These are phyloP conservation scores for Poicephalus gulielmi DNA, from an alignment of 2,113 vertebrate species.

Conservation along the genomic window DNA sequence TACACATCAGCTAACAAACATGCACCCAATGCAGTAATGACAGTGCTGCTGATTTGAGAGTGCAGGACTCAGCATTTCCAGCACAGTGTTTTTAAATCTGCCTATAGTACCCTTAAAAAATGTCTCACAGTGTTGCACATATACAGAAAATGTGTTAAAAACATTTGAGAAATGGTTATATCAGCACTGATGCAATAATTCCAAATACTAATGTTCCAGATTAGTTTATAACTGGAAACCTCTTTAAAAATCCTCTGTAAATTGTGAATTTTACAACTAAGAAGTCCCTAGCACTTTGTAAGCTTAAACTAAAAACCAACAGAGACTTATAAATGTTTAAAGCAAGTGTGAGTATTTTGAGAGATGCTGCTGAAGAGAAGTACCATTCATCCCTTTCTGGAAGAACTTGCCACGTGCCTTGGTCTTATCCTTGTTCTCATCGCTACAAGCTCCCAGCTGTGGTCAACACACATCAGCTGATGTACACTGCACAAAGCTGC, in stretches of 20 bases:
- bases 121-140: not conserved
- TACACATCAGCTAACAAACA: not conserved
- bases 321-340: not conserved
- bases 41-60: not conserved
- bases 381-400: not conserved
- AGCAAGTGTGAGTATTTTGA: not conserved
- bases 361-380: not conserved
- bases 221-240: not conserved
- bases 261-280: not conserved
- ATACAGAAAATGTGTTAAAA: not conserved
- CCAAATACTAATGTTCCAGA: not conserved
- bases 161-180: not conserved
- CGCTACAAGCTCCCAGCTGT: not conserved
- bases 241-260: not conserved
- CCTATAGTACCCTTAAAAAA: not conserved
- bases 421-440: not conserved
- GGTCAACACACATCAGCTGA: not conserved
- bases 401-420: rapidly evolving
- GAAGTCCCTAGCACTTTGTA: not conserved
- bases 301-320: not conserved
- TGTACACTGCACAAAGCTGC: not conserved
- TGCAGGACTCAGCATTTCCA: not conserved
- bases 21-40: not conserved
- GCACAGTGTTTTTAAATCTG: not conserved
- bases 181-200: not conserved